phyloP scores from a whole-genome alignment of 2,113 vertebrate species.

The Tretioscincus oriximinensis region DNA sequence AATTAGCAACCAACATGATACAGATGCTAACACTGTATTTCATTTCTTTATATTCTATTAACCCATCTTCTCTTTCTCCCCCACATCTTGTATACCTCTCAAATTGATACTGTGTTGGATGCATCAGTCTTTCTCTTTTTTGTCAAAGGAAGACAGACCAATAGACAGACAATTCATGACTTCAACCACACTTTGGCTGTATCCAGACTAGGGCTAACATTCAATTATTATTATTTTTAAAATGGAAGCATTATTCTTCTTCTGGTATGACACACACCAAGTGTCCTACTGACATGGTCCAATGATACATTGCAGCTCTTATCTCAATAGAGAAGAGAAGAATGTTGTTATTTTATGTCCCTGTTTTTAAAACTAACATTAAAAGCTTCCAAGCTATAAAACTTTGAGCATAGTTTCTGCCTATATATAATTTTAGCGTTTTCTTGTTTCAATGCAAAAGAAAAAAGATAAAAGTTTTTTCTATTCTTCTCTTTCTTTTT shows the following conservation, averaged over 20 bases:
- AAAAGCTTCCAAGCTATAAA: background rate
- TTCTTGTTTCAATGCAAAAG: background rate
- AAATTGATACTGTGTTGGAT: background rate
- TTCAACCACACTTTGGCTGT: too few species aligned
- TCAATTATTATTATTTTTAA: too few species aligned
- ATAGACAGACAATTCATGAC: too few species aligned
- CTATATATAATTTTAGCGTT: slow-evolving; percentile 18
- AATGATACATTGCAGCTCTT: background rate
- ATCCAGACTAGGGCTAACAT: too few species aligned
- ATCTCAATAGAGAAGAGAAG: background rate
- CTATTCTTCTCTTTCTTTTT: background rate
- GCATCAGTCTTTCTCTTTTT: background rate
- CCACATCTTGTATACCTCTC: background rate
- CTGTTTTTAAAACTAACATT: accelerated
- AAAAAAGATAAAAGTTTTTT: background rate
- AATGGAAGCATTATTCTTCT: too few species aligned
- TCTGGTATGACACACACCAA: too few species aligned
- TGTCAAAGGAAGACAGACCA: background rate
- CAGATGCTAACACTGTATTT: slow-evolving; percentile 10
- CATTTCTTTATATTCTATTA: background rate
- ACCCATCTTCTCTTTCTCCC: background rate
- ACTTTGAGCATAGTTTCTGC: background rate
- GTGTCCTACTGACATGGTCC: too few species aligned
- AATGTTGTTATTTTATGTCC: background rate
- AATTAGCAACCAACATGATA: slow-evolving; percentile 7